These are phyloP conservation scores for Heterohyrax brucei DNA, from an alignment of 2,797 vertebrate species.

Conservation along the genomic window DNA sequence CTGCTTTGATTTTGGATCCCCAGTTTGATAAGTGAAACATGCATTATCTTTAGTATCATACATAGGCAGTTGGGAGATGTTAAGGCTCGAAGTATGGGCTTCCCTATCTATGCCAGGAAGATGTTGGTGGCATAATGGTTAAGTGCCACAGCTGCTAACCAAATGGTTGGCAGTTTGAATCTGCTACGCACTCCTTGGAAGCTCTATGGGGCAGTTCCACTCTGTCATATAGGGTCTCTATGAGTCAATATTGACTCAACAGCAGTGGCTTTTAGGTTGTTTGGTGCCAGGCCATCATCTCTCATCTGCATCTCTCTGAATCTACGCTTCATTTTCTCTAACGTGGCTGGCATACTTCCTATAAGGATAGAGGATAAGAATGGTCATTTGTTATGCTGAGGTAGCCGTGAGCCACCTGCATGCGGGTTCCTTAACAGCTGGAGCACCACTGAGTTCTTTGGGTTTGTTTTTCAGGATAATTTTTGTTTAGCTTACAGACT, in stretches of 20 bases:
- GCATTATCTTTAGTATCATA: not conserved
- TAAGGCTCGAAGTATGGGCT: not conserved
- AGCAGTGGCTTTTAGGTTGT: too few species aligned
- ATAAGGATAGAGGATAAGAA: not conserved
- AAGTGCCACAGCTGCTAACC: too few species aligned
- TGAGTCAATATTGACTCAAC: too few species aligned
- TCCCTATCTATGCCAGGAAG: not conserved
- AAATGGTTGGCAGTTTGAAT: too few species aligned
- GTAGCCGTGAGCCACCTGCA: rapidly evolving
- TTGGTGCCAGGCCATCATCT: not conserved
- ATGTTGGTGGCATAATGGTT: too few species aligned
- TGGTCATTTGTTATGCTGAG: not conserved
- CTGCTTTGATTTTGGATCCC: constrained; percentile 36
- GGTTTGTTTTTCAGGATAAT: constrained; percentile 60
- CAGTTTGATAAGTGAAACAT: not conserved
- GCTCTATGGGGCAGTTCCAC: too few species aligned
- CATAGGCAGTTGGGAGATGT: not conserved
- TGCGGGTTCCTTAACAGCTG: constrained; percentile 48
- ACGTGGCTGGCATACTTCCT: not conserved
- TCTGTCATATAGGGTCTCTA: too few species aligned
- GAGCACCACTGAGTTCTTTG: not conserved
- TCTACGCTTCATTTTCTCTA: not conserved
- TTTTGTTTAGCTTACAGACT: constrained; percentile 64
- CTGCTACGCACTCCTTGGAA: too few species aligned
- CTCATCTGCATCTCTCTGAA: not conserved